Conservation (phyloP, 2,888 invertebrate genomes). For the Apomyelois bistriatella region DNA sequence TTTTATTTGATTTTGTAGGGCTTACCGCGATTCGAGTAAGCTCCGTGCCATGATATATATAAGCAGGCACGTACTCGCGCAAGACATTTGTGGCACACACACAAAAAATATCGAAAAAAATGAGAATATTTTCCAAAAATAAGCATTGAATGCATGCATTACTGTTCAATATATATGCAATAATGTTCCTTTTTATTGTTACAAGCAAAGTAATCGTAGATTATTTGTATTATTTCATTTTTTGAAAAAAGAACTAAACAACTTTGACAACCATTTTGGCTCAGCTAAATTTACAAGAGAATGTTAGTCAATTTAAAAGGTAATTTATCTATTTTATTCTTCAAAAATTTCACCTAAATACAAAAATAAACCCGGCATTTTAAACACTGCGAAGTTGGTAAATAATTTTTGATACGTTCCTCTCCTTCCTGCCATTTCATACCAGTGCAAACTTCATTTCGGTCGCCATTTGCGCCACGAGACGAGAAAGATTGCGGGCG, state of each 20-base stretch:
- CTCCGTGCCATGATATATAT: too few relatives aligned
- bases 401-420: slow-evolving; percentile 33
- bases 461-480: slow-evolving; percentile 80
- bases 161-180: too few relatives aligned
- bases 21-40: too few relatives aligned
- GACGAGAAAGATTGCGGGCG: slow-evolving; percentile 40
- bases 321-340: slow-evolving; percentile 44
- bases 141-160: not conserved
- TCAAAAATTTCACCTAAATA: slow-evolving; percentile 26
- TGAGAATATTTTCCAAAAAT: not conserved
- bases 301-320: slow-evolving; percentile 65
- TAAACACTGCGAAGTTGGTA: slow-evolving; percentile 52
- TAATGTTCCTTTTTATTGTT: too few relatives aligned
- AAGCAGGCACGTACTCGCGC: too few relatives aligned
- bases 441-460: slow-evolving; percentile 51
- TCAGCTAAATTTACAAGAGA: slow-evolving; percentile 75
- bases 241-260: slow-evolving; percentile 38
- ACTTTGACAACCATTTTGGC: slow-evolving; percentile 68
- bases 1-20: too few relatives aligned
- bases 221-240: slow-evolving; percentile 13
- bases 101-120: too few relatives aligned
- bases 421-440: slow-evolving; percentile 19
- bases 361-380: slow-evolving; percentile 44
- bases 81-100: too few relatives aligned
- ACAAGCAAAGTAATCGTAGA: too few relatives aligned